Evolutionary conservation across 2,113 vertebrate species (phyloP), one percentile per base, ranked within the genome.

Genomic region (Charadrius vociferus): DNA sequence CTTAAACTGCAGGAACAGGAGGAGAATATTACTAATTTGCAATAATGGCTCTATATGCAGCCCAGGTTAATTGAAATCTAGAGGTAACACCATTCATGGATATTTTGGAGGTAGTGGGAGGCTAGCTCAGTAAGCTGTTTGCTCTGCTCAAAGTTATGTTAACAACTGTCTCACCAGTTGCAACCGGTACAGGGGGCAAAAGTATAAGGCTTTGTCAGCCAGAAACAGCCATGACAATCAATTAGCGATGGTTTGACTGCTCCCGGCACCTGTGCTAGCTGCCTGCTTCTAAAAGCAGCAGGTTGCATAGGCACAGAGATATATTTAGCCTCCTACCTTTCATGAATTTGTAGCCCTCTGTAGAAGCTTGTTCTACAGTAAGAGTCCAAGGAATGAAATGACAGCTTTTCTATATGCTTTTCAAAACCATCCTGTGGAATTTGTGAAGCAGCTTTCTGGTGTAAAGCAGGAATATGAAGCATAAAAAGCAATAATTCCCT

Each of bases 391-490:
- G 50, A 82, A 80, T 72, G 9, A 93, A 88, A 91, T 26, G 8
- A 59, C 32, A 90, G 45, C 39, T 72, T 90, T 91, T 61, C 58
- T 58, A 22, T 72, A 37, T 52, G 45, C 50, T 82, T 90, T 94
- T 90, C 67, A 83, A 90, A 96, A 80, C 67, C n/a, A 43, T 36
- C 81, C 41, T 70, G 70, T 68, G 58, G 73, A 53, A 86, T 75
- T 59, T 83, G 49, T 80, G 68, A 96, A 80, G 91, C 61, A 95
- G 71, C 73, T 81, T 85, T 87, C 83, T 82, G 22, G 34, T 79
- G n/a, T 6, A 86, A 41, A 80, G 32, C 37, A 93, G 86, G 17
- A 94, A 65, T n/a, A 84, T 12, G 53, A 91, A 94, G 49, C 83
- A 89, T 39, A 82, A 93, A 94, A 93, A 78, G 49, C 45, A 90